phyloP scores from a whole-genome alignment of 2,888 invertebrate species.

The Troglohyphantes excavatus region DNA sequence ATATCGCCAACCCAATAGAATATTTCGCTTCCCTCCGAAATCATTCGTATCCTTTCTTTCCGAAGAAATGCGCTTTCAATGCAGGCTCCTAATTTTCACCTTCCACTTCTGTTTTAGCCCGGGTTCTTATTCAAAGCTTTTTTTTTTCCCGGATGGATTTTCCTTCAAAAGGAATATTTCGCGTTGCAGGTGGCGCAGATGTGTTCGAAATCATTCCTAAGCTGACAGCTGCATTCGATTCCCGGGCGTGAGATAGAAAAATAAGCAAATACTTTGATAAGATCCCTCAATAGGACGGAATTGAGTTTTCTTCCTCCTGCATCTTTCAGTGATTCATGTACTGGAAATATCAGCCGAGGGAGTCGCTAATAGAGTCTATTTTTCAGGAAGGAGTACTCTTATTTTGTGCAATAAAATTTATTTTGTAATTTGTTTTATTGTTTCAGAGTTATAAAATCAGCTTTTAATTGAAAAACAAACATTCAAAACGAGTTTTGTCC shows the following conservation, averaged over 20 bases:
- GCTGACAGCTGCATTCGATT: slow-evolving; percentile 48
- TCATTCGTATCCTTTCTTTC: neutral
- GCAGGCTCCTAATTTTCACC: slow-evolving; percentile 20
- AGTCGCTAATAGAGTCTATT: too few species aligned
- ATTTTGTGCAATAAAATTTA: too few species aligned
- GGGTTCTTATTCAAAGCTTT: slow-evolving; percentile 23
- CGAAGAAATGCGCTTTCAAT: neutral
- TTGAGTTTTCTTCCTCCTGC: slow-evolving; percentile 27
- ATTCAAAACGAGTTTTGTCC: too few species aligned
- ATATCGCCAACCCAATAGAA: neutral
- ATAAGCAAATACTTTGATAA: slow-evolving; percentile 17
- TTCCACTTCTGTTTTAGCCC: slow-evolving; percentile 20
- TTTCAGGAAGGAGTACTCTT: too few species aligned
- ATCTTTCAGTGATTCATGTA: neutral
- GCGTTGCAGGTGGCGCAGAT: slow-evolving; percentile 39
- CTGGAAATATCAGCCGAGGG: neutral
- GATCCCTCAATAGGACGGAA: slow-evolving; percentile 4
- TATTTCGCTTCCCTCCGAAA: neutral
- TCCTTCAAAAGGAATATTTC: slow-evolving; percentile 45
- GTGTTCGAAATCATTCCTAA: slow-evolving; percentile 28
- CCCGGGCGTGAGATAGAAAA: slow-evolving; percentile 8
- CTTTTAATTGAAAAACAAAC: too few species aligned
- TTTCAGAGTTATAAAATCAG: too few species aligned
- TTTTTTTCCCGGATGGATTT: slow-evolving; percentile 1
- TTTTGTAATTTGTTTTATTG: too few species aligned